Base-by-base conservation (phyloP, 2,113 vertebrate genomes). In the Zootoca vivipara region DNA sequence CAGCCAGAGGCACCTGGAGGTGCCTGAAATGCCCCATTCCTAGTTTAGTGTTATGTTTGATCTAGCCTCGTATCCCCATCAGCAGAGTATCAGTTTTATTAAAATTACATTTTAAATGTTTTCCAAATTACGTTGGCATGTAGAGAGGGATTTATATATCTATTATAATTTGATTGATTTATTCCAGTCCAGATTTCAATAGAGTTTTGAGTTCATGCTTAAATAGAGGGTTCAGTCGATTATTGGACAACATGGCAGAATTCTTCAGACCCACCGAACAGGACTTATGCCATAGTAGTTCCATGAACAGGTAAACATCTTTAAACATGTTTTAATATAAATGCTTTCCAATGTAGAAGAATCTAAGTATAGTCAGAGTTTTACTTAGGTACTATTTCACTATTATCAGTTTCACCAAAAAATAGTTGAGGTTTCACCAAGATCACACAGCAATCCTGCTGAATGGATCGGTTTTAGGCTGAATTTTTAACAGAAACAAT, bases 181-280 rank as follows among this genome's bases (percentile, higher is more conserved):
- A 90, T 33, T 84, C 10, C 95, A 99, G 98, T 91, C 98, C 98
- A 91, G 98, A 99, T 96, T 99, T 99, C 93, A 96, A 88, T 90
- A 98, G 96, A 1, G 98, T 99, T 91, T 94, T 99, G 83, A 96
- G 94, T 86, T 96, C 96, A 0, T 99, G 99, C 92, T 95, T 99
- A 93, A 98, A 97, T 83, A 97, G 98, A 75, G 99, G 98, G 8
- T 99, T 99, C 93, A 98, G 98, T 90, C 97, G 96, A 90, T 97
- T 99, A 85, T 95, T 99, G 38, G 99, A 99, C 96, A 99, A 99
- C 46, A 96, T 99, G 97, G 98, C 99, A 1, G 98, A 99, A 93
- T 99, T 99, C 95, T 99, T 99, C 93, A 97, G 97, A 93, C 98
- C 98, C 24, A 97, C 97, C 2, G 97, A 97, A 5, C 93, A 96